These are phyloP conservation scores for Dichetophora obliterata DNA, from an alignment of 2,888 invertebrate genomes.

Conservation along the genomic window DNA sequence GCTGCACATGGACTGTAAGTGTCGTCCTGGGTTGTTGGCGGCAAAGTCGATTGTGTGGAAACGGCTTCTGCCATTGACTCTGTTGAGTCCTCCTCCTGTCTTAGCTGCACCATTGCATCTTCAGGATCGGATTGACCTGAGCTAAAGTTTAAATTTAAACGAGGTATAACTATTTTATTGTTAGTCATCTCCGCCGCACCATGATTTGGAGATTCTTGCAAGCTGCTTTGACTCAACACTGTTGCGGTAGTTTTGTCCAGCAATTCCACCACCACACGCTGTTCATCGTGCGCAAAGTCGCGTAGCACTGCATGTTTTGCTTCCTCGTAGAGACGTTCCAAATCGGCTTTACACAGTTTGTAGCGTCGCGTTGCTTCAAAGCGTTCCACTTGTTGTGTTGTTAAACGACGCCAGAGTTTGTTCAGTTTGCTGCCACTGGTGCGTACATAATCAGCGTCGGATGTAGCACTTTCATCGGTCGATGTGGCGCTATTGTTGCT, in stretches of 20 bases:
- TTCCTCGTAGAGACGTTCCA: conserved; percentile 69
- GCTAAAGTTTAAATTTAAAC: conserved; percentile 58
- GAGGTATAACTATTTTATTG: conserved; percentile 50
- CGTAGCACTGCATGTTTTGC: conserved; percentile 63
- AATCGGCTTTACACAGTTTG: conserved; percentile 66
- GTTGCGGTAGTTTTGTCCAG: conserved; percentile 51
- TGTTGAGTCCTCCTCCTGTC: conserved; percentile 30
- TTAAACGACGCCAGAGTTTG: conserved; percentile 70
- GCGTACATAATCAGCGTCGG: conserved; percentile 54
- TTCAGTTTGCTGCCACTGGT: conserved; percentile 68
- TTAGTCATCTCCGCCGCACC: neutral
- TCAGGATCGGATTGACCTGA: conserved; percentile 55
- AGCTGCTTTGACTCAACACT: conserved; percentile 41
- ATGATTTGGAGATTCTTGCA: neutral
- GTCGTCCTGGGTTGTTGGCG: conserved; percentile 32
- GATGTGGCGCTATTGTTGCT: conserved; percentile 36
- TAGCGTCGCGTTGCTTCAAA: conserved; percentile 67
- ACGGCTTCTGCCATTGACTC: conserved; percentile 36
- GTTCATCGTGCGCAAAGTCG: conserved; percentile 56
- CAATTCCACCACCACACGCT: conserved; percentile 54
- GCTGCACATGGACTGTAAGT: conserved; percentile 56
- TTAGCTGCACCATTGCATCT: conserved; percentile 26
- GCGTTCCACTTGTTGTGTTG: conserved; percentile 66
- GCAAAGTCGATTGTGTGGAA: conserved; percentile 3
- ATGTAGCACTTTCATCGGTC: conserved; percentile 17